These are phyloP conservation scores for Nomia melanderi DNA, from an alignment of 1,140 invertebrate species.

Conservation along the genomic window DNA sequence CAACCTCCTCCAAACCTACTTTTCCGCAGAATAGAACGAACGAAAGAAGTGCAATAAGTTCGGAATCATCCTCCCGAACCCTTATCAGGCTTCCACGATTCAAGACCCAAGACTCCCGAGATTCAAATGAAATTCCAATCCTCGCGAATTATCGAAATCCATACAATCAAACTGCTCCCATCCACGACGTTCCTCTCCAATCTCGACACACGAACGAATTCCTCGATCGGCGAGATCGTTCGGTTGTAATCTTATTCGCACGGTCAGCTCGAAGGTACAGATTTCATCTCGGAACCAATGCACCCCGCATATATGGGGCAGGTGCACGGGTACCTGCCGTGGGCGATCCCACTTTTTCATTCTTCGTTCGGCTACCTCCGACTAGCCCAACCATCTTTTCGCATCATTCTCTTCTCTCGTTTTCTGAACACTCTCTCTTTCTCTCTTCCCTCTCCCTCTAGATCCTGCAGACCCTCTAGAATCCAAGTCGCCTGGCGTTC, in stretches of 20 bases:
- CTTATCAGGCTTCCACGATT: too few species aligned
- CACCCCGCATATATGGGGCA: constrained; percentile 61
- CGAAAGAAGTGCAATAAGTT: too few species aligned
- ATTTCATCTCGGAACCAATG: constrained; percentile 47
- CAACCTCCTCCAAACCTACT: too few species aligned
- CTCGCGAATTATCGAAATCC: too few species aligned
- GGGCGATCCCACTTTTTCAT: constrained; percentile 66
- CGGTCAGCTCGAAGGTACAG: neutral
- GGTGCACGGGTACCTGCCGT: constrained; percentile 64
- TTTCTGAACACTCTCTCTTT: too few species aligned
- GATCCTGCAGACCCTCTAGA: neutral
- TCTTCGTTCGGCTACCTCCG: constrained; percentile 49
- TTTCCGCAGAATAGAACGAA: too few species aligned
- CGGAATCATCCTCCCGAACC: too few species aligned
- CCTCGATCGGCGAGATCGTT: neutral
- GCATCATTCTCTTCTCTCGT: constrained; percentile 18
- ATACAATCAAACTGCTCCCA: too few species aligned
- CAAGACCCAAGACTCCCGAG: too few species aligned
- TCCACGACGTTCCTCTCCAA: too few species aligned
- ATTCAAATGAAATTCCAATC: too few species aligned
- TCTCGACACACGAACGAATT: neutral
- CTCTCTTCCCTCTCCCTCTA: neutral
- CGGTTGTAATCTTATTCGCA: constrained; percentile 1
- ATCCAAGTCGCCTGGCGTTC: constrained; percentile 11
- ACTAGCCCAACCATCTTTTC: constrained; percentile 33